Conservation (phyloP, 2,797 vertebrate species). For the Tapirus indicus region DNA sequence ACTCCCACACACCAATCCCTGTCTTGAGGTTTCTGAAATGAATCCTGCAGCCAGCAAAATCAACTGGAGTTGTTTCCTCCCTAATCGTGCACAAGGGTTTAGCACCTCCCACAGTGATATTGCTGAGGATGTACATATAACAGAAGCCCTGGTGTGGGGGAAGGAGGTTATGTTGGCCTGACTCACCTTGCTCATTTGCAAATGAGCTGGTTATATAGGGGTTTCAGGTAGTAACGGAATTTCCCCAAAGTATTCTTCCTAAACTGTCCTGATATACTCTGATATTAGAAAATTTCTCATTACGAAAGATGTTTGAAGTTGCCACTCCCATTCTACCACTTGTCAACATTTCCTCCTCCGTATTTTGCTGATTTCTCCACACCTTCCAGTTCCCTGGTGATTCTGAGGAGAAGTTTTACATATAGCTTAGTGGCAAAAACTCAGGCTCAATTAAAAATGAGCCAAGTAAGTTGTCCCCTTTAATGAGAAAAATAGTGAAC, state of each 20-base stretch:
- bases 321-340: background rate
- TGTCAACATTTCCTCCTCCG: background rate
- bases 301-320: slow-evolving; percentile 33
- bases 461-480: slow-evolving; percentile 41
- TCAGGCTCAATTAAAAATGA: slow-evolving; percentile 59
- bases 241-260: slow-evolving; percentile 2
- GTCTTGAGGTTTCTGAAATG: slow-evolving; percentile 79
- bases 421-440: slow-evolving; percentile 45
- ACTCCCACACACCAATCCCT: slow-evolving; percentile 68
- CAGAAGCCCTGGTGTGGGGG: background rate
- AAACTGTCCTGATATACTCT: background rate
- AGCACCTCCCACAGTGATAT: background rate
- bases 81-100: slow-evolving; percentile 65
- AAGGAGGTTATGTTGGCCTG: background rate
- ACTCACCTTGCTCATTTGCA: slow-evolving; percentile 39
- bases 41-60: slow-evolving; percentile 79
- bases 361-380: slow-evolving; percentile 37
- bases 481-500: slow-evolving; percentile 53
- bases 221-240: background rate
- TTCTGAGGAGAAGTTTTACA: slow-evolving; percentile 27
- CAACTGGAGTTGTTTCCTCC: slow-evolving; percentile 50
- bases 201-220: background rate
- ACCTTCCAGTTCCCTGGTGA: background rate
- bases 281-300: slow-evolving; percentile 27
- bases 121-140: background rate